A percentile compares a stretch with the other conserved stretches of the same genome.
phyloP scores from a whole-genome alignment of 2,888 invertebrate species.

The Drepana falcataria region DNA sequence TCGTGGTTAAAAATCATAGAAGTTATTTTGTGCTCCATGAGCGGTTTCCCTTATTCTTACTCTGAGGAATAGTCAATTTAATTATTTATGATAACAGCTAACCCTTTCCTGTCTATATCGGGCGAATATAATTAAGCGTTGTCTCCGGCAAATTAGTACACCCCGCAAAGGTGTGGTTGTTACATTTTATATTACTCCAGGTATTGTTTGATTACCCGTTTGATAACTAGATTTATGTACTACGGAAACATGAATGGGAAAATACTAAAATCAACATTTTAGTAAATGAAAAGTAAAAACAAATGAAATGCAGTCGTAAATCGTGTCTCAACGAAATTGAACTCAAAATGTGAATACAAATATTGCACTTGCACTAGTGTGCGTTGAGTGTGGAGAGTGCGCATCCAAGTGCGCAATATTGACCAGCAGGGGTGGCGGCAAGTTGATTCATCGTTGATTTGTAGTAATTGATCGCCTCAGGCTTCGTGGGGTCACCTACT shows the following conservation, averaged over 20 bases:
- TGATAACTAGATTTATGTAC: no score
- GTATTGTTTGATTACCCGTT: constrained; percentile 5
- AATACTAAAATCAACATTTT: background rate
- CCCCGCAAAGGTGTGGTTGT: constrained; percentile 18
- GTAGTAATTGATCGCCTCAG: constrained; percentile 58
- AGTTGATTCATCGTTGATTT: constrained; percentile 57
- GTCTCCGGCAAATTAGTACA: constrained; percentile 37
- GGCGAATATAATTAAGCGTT: constrained; percentile 46
- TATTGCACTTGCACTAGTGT: background rate
- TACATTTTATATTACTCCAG: constrained; percentile 19
- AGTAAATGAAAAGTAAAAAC: background rate
- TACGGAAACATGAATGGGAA: background rate
- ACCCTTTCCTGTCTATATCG: constrained; percentile 42
- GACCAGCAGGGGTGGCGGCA: constrained; percentile 39
- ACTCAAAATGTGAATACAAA: background rate
- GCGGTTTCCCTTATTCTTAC: background rate
- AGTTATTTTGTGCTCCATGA: no score
- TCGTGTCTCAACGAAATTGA: background rate
- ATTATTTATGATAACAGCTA: constrained; percentile 48
- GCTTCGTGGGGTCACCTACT: constrained; percentile 28
- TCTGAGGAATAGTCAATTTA: constrained; percentile 32
- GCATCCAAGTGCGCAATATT: constrained; percentile 38
- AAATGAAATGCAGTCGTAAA: background rate
- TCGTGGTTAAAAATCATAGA: no score
- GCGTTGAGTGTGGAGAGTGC: constrained; percentile 11